Base-by-base conservation (phyloP, 2,113 vertebrate species). In the Heptranchias perlo region DNA sequence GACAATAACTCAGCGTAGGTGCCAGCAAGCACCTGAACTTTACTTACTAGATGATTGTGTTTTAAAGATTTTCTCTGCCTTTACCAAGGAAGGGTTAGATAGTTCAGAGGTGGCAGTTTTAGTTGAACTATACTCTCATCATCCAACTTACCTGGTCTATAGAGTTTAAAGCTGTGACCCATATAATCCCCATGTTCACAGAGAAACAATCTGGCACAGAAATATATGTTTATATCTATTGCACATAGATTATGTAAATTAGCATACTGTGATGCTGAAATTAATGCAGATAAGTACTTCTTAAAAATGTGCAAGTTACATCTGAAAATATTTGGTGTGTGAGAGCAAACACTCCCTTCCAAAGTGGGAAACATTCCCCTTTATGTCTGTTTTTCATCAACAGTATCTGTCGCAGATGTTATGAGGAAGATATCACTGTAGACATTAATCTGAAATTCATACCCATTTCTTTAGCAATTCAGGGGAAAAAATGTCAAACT, bases 401-500 rank as follows among this genome's bases (percentile, higher is more conserved):
- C 16, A 39, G 2, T 1, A 31, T 18, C 89, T 92, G 35, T 62
- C 58, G 64, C 35, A n/a, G 89, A 93, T 93, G n/a, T 62, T 93
- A 16, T 2, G 4, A 58, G 35, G 44, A 62, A 93, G 58, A 39
- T 64, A 93, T 93, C 13, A 54, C 49, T n/a, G 31, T 31, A n/a
- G 87, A 92, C 54, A 92, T 92, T 92, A 54, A 92, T 58, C 31
- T 61, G 54, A 14, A 92, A 61, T 61, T 61, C 31, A 11, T 92
- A 58, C 58, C 58, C 54, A 93, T 93, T 39, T 93, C 89, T 62
- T 62, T n/a, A 62, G 89, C n/a, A 93, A 47, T 93, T 93, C 52
- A 61, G 31, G 54, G 89, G n/a, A 35, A 87, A 61, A 92, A 93
- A 93, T 62, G 89, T 93, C 89, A 93, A 39, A 93, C n/a, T 23